Conservation (phyloP, 2,113 vertebrate genomes). For the Esox niger region DNA sequence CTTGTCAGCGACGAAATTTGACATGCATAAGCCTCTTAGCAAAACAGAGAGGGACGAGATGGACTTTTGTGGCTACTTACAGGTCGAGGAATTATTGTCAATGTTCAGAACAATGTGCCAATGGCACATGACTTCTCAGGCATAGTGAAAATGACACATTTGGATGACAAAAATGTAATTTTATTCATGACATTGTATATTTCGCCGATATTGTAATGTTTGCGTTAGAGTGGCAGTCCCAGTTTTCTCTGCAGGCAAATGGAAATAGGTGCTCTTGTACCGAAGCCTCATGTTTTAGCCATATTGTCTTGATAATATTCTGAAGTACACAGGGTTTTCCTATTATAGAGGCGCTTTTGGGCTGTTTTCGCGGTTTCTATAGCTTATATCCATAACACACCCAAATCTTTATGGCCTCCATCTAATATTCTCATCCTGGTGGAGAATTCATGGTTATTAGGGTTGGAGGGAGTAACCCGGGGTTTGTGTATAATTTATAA, state of each 20-base stretch:
- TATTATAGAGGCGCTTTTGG: slow-evolving; percentile 27
- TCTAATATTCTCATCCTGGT: slow-evolving; percentile 29
- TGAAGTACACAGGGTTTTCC: slow-evolving; percentile 32
- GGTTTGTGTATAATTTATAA: slow-evolving; percentile 59
- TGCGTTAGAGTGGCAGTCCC: slow-evolving; percentile 43
- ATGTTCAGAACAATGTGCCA: slow-evolving; percentile 30
- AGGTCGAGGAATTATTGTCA: slow-evolving; percentile 58
- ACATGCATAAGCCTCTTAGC: slow-evolving; percentile 59
- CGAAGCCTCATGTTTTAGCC: slow-evolving; percentile 46
- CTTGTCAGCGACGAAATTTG: slow-evolving; percentile 53
- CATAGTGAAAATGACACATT: slow-evolving; percentile 50
- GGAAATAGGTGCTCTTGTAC: slow-evolving; percentile 37
- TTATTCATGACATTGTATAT: slow-evolving; percentile 61
- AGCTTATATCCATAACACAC: slow-evolving; percentile 15
- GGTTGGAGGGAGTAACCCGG: slow-evolving; percentile 29
- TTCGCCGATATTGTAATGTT: slow-evolving; percentile 50
- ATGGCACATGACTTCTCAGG: slow-evolving; percentile 51
- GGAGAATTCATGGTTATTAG: slow-evolving; percentile 24
- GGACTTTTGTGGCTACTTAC: slow-evolving; percentile 42
- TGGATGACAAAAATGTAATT: slow-evolving; percentile 60
- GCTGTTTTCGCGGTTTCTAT: slow-evolving; percentile 27
- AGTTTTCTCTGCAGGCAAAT: slow-evolving; percentile 44
- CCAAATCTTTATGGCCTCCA: slow-evolving; percentile 44
- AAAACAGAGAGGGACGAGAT: slow-evolving; percentile 36
- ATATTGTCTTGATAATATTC: slow-evolving; percentile 44